These are phyloP conservation scores for Sebastes jordani DNA, from an alignment of 2,797 vertebrate genomes.

Conservation along the genomic window DNA sequence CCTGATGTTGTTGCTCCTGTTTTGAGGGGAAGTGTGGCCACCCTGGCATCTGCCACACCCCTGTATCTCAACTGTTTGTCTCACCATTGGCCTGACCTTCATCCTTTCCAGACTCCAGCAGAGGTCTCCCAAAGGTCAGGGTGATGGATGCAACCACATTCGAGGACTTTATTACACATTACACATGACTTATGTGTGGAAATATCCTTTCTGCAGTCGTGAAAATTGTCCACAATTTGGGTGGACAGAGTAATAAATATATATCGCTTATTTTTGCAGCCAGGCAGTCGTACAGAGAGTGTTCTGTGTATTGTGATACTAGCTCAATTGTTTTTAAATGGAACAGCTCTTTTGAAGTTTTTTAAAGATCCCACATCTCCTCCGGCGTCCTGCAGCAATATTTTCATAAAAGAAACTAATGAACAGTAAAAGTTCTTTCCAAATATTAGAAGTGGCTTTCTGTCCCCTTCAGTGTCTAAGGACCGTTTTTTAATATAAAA, in stretches of 20 bases:
- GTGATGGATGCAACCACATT: constrained; percentile 57
- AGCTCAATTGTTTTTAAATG: constrained; percentile 59
- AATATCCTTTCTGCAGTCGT: constrained; percentile 28
- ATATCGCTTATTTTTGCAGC: constrained; percentile 47
- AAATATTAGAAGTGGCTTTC: constrained; percentile 82
- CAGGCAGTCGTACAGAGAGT: constrained; percentile 16
- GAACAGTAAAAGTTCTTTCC: constrained; percentile 77
- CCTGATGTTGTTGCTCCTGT: constrained; percentile 51
- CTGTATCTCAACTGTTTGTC: constrained; percentile 31
- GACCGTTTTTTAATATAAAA: constrained; percentile 69
- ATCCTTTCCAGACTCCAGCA: constrained; percentile 35
- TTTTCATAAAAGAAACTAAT: constrained; percentile 79
- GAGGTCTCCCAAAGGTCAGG: constrained; percentile 39
- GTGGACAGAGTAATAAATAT: constrained; percentile 50
- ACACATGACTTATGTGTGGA: constrained; percentile 46
- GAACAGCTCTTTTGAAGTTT: constrained; percentile 63
- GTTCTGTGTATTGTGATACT: constrained; percentile 43
- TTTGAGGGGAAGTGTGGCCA: constrained; percentile 34
- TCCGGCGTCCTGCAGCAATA: constrained; percentile 53
- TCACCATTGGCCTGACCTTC: constrained; percentile 55
- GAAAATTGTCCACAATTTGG: constrained; percentile 48
- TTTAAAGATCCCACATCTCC: constrained; percentile 65
- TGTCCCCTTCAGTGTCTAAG: constrained; percentile 54
- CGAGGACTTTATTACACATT: constrained; percentile 43
- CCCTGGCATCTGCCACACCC: constrained; percentile 51